Percentiles rank a stretch among this genome's conserved stretches.
Conservation (phyloP, 2,797 vertebrate genomes). For the Thunnus albacares region DNA sequence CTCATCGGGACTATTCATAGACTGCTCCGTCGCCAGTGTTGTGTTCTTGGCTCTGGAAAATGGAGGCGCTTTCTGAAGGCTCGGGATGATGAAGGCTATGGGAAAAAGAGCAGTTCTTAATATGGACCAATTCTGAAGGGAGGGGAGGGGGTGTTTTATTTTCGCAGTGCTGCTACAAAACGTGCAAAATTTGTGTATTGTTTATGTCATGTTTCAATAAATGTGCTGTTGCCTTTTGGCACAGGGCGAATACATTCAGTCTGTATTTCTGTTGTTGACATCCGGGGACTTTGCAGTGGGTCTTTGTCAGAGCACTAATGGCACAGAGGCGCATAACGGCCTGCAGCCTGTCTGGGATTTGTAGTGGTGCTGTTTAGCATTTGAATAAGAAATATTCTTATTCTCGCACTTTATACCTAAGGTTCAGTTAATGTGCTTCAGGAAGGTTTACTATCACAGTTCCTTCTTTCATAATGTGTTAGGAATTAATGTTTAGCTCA, state of each 20-base stretch:
- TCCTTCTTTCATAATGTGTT: too few species aligned
- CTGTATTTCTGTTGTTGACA: slow-evolving; percentile 51
- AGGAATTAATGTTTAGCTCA: background rate
- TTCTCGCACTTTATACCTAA: too few species aligned
- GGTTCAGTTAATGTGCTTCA: background rate
- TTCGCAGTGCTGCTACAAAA: slow-evolving; percentile 59
- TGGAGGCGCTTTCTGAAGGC: slow-evolving; percentile 60
- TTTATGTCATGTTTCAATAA: slow-evolving; percentile 79
- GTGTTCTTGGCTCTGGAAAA: slow-evolving; percentile 57
- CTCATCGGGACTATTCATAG: slow-evolving; percentile 56
- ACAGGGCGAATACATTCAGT: slow-evolving; percentile 29
- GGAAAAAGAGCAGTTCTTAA: background rate
- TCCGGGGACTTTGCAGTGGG: slow-evolving; percentile 21
- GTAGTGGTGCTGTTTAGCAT: background rate
- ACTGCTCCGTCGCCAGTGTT: slow-evolving; percentile 35
- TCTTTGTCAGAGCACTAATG: slow-evolving; percentile 6
- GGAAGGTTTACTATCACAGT: too few species aligned
- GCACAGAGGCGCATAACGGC: background rate
- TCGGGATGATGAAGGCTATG: slow-evolving; percentile 29
- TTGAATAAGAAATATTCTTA: background rate
- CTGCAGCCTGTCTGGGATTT: background rate
- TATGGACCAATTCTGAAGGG: slow-evolving; percentile 60
- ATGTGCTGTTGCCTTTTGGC: slow-evolving; percentile 63
- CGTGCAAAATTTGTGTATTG: slow-evolving; percentile 51
- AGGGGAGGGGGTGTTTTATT: slow-evolving; percentile 28